Conservation (phyloP, 2,113 vertebrate species). For the Pavo muticus region DNA sequence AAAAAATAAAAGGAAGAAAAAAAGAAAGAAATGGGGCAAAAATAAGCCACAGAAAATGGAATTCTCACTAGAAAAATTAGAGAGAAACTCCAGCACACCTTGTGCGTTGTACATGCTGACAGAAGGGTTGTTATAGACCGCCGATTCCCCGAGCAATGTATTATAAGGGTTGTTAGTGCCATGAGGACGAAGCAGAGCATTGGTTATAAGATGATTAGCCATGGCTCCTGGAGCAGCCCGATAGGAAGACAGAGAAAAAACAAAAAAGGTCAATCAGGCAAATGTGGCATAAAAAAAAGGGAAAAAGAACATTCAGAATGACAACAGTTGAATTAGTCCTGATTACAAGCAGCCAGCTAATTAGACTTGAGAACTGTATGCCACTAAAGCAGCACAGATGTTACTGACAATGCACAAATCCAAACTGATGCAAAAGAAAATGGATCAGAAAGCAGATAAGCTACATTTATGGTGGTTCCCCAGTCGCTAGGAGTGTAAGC, state of each 20-base stretch:
- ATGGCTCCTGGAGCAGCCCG: constrained; percentile 98
- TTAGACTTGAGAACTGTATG: constrained; percentile 76
- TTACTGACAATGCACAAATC: constrained; percentile 74
- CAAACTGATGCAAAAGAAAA: constrained; percentile 74
- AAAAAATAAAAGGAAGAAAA: background rate
- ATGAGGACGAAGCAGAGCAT: constrained; percentile 99
- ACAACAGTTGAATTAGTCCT: constrained; percentile 87
- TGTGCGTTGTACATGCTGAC: constrained; percentile 99
- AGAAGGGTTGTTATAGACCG: constrained; percentile 99
- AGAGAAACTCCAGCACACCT: constrained; percentile 95
- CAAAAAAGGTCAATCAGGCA: constrained; percentile 91
- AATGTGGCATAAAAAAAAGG: constrained; percentile 84
- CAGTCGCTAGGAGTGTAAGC: constrained; percentile 62
- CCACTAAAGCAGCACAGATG: constrained; percentile 78
- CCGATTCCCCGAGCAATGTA: constrained; percentile 99
- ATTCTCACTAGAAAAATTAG: constrained; percentile 82
- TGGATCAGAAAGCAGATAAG: constrained; percentile 62
- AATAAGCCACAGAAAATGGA: constrained; percentile 81
- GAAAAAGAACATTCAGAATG: constrained; percentile 86
- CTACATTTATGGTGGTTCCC: constrained; percentile 63
- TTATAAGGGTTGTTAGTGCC: constrained; percentile 99
- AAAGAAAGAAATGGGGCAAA: constrained; percentile 70
- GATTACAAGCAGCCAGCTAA: constrained; percentile 82
- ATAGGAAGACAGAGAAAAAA: constrained; percentile 91
- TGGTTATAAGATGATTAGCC: constrained; percentile 99